Evolutionary conservation across 2,113 vertebrate genomes (phyloP).

Genomic region (Microcebus ravelobensis): DNA sequence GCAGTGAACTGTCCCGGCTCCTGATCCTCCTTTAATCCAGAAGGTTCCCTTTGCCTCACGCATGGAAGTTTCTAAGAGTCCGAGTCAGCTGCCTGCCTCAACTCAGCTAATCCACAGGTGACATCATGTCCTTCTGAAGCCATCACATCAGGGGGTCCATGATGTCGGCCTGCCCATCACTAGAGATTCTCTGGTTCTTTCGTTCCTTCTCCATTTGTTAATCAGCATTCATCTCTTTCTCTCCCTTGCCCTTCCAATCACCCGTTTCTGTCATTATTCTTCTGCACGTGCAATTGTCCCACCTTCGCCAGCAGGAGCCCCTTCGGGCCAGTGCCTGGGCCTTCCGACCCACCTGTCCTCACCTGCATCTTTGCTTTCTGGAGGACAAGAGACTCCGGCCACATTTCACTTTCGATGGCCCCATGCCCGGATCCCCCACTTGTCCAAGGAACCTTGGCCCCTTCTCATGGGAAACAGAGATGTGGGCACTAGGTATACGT

Average conservation of each 20-base stretch:
- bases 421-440: not conserved
- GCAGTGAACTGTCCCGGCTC: not conserved
- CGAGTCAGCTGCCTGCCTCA: not conserved
- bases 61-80: rapidly evolving
- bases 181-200: not conserved
- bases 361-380: not conserved
- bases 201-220: not conserved
- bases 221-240: not conserved
- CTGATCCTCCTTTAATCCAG: rapidly evolving
- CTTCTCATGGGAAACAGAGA: not conserved
- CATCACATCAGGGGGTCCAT: not conserved
- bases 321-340: not conserved
- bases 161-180: rapidly evolving
- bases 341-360: not conserved
- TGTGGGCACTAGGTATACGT: rapidly evolving
- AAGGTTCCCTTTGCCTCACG: not conserved
- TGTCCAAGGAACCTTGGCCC: not conserved
- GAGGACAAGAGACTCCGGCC: not conserved
- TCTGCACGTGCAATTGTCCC: too few relatives aligned
- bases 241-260: not conserved
- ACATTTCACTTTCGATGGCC: not conserved
- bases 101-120: not conserved
- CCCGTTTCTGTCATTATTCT: not conserved
- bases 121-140: rapidly evolving
- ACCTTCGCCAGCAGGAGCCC: not conserved